phyloP scores from a whole-genome alignment of 2,113 vertebrate species.

The Bubo scandiacus region DNA sequence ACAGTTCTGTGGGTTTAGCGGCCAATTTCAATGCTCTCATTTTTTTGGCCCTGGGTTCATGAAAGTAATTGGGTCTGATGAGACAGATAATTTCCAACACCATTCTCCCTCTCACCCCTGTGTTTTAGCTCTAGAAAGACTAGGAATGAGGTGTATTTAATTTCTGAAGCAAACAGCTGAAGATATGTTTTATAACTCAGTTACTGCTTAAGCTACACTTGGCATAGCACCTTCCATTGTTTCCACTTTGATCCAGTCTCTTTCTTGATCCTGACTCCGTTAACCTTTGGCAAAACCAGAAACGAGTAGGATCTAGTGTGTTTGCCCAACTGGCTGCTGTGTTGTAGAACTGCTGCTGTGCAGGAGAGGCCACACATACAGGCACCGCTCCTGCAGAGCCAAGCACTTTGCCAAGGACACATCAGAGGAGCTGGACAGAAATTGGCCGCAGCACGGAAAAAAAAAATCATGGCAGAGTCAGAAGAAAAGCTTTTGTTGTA shows the following conservation, averaged over 20 bases:
- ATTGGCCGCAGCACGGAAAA: not conserved
- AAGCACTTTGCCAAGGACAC: not conserved
- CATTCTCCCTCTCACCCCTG: not conserved
- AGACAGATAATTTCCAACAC: not conserved
- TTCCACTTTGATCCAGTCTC: not conserved
- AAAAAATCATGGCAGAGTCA: not conserved
- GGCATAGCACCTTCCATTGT: not conserved
- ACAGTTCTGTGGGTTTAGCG: not conserved
- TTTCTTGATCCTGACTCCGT: not conserved
- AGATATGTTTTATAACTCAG: not conserved
- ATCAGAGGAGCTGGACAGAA: not conserved
- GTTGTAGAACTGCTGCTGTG: not conserved
- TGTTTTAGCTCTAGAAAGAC: not conserved
- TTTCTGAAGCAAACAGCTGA: not conserved
- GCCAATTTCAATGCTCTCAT: not conserved
- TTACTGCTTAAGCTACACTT: not conserved
- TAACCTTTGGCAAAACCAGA: not conserved
- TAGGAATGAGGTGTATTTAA: not conserved
- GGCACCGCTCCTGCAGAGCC: not conserved
- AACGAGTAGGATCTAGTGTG: rapidly evolving
- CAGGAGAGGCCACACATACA: not conserved
- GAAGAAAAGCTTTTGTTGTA: not conserved
- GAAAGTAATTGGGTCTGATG: not conserved
- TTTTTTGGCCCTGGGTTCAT: not conserved
- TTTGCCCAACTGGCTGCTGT: not conserved